phyloP scores from a whole-genome alignment of 2,113 vertebrate genomes.

The Nyctibius bracteatus region DNA sequence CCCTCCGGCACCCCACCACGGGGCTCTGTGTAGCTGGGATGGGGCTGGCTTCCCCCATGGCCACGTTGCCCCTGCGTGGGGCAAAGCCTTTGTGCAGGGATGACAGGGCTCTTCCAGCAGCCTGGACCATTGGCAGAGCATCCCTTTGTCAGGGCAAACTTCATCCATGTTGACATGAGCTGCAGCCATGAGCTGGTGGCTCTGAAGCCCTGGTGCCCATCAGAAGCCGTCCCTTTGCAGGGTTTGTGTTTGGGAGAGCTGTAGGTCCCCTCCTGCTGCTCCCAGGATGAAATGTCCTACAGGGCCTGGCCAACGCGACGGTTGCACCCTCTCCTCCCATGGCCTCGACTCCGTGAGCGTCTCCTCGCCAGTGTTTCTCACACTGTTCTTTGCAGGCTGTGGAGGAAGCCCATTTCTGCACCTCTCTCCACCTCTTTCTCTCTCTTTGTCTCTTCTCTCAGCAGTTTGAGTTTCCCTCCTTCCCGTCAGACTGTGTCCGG shows the following conservation, averaged over 20 bases:
- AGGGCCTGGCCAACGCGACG: not conserved
- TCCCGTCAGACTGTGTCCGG: conserved; percentile 58
- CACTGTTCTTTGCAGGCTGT: conserved; percentile 80
- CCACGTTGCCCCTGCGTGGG: accelerated
- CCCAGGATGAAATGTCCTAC: accelerated
- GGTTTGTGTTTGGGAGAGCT: not conserved
- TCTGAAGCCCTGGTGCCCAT: not conserved
- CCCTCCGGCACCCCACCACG: accelerated
- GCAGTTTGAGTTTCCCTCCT: conserved; percentile 67
- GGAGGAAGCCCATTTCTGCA: conserved; percentile 81
- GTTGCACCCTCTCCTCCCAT: conserved; percentile 68
- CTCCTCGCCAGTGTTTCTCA: conserved; percentile 70
- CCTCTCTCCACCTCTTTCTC: conserved; percentile 64
- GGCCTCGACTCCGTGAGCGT: conserved; percentile 70
- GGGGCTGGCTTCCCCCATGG: not conserved
- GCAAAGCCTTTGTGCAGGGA: not conserved
- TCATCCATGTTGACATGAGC: accelerated
- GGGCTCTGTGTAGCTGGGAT: not conserved
- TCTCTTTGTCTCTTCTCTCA: conserved; percentile 64
- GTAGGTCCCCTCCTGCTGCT: not conserved
- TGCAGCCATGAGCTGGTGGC: not conserved
- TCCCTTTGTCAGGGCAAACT: accelerated
- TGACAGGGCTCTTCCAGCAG: not conserved
- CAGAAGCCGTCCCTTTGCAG: not conserved
- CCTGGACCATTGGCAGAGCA: not conserved